These are phyloP conservation scores for Trichogramma dendrolimi DNA, from an alignment of 2,888 invertebrate species.

Conservation along the genomic window DNA sequence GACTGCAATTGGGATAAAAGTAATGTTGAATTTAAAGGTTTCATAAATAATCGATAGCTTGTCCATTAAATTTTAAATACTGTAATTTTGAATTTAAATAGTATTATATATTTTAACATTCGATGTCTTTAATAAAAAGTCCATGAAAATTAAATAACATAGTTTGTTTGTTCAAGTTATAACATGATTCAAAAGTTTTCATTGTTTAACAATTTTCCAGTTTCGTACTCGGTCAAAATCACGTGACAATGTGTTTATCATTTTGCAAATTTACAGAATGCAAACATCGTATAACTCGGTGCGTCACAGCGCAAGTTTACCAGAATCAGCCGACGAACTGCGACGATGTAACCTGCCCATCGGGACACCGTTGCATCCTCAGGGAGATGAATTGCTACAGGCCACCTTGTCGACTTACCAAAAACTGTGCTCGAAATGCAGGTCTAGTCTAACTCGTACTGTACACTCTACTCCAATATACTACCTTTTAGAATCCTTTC, in stretches of 20 bases:
- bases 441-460: too few species aligned
- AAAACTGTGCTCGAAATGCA: slow-evolving; percentile 34
- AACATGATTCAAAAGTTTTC: too few species aligned
- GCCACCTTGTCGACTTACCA: slow-evolving; percentile 43
- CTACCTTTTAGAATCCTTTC: too few species aligned
- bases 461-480: too few species aligned
- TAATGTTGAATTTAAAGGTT: slow-evolving; percentile 25
- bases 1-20: slow-evolving; percentile 40
- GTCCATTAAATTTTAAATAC: too few species aligned
- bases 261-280: slow-evolving; percentile 32
- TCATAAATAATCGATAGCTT: neutral
- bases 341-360: slow-evolving; percentile 37
- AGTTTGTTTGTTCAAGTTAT: too few species aligned
- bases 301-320: slow-evolving; percentile 38
- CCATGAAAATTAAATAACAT: neutral
- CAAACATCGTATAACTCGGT: slow-evolving; percentile 38
- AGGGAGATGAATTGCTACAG: slow-evolving; percentile 37
- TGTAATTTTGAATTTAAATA: too few species aligned
- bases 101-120: too few species aligned
- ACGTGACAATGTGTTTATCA: neutral
- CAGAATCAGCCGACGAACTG: slow-evolving; percentile 39
- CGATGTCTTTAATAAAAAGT: too few species aligned
- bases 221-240: too few species aligned
- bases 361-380: slow-evolving; percentile 40
- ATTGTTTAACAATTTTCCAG: too few species aligned